Percentiles rank a stretch among this genome's conserved stretches.
Conservation (phyloP, 2,113 vertebrate species). For the Sinocyclocheilus anshuiensis region DNA sequence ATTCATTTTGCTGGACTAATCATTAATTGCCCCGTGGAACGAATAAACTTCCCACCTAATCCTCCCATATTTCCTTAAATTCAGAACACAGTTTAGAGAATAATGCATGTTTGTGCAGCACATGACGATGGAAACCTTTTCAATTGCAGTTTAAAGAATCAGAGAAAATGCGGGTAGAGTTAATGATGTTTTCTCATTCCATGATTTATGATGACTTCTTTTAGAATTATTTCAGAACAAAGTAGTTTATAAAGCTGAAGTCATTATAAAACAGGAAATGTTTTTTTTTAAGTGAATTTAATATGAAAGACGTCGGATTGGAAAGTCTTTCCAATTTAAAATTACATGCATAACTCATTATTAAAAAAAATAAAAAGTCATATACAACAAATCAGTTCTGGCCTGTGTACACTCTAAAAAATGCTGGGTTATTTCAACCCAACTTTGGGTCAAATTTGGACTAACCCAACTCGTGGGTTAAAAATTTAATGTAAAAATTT, state of each 20-base stretch:
- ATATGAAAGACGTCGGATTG: background rate
- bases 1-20: conserved; percentile 37
- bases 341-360: background rate
- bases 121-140: conserved; percentile 41
- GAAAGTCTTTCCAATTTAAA: background rate
- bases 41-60: conserved; percentile 40
- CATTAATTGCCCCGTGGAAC: conserved; percentile 42
- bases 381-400: background rate
- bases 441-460: too few species aligned
- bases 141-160: conserved; percentile 27
- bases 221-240: conserved; percentile 29
- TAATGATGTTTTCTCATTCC: conserved; percentile 52
- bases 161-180: conserved; percentile 33
- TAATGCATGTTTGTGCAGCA: conserved; percentile 20
- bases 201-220: conserved; percentile 36
- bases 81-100: conserved; percentile 32
- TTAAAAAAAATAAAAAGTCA: background rate
- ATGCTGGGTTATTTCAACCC: too few species aligned
- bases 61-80: conserved; percentile 35
- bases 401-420: too few species aligned
- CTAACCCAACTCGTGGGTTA: too few species aligned
- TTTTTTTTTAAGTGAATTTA: background rate
- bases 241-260: conserved; percentile 1
- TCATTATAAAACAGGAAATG: background rate
- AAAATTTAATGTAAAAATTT: too few species aligned